These are phyloP conservation scores for Anolis carolinensis DNA, from an alignment of 2,113 vertebrate species.

Conservation along the genomic window DNA sequence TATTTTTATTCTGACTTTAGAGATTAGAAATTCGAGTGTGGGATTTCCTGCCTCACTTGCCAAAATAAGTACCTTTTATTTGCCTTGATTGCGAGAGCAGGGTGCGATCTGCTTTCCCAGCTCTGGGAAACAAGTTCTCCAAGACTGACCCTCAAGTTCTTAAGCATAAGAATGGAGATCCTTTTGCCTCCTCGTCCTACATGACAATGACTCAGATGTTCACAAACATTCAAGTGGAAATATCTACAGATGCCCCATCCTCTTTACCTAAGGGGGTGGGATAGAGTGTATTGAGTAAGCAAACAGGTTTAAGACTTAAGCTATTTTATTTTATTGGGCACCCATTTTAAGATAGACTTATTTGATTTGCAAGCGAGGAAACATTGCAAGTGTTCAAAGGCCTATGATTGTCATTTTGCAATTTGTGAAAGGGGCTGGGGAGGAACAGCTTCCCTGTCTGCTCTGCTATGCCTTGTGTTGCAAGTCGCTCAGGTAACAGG, in stretches of 20 bases:
- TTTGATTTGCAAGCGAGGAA: not conserved
- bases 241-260: not conserved
- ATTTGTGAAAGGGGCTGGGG: constrained; percentile 52
- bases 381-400: too few relatives aligned
- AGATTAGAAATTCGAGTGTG: too few relatives aligned
- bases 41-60: not conserved
- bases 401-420: not conserved
- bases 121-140: not conserved
- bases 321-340: not conserved
- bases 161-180: not conserved
- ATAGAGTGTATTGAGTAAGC: too few relatives aligned
- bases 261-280: not conserved
- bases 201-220: not conserved
- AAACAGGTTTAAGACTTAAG: too few relatives aligned
- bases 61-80: not conserved
- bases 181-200: not conserved
- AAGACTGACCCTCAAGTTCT: not conserved
- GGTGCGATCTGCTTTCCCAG: not conserved
- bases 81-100: not conserved
- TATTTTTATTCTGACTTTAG: not conserved
- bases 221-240: not conserved
- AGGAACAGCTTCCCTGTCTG: constrained; percentile 39
- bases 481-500: constrained; percentile 78
- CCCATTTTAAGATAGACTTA: not conserved
- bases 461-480: constrained; percentile 60